Evolutionary conservation across 37 sponge, comb jelly and placozoan genomes (phyloP), one percentile per base, ranked within the genome.

Genomic region (Dysidea cf. avara): DNA sequence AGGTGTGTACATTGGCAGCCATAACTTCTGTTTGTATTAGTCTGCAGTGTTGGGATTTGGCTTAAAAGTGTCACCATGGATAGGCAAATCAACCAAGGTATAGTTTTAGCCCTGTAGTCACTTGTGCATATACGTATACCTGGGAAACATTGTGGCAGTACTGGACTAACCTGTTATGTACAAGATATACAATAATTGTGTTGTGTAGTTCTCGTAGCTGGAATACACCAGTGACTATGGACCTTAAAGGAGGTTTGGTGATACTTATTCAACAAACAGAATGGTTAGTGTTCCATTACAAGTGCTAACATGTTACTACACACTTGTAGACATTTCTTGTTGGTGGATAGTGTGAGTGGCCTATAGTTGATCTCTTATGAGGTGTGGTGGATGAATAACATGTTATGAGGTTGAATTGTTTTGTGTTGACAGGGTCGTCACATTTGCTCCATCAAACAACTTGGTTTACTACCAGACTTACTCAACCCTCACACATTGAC

Each of bases 211-310:
- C 82, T 24, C 29, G 65, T 2, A 92, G 83, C 56, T 96, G 97
- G 97, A 93, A 75, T 26, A 93, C 91, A 20, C 97, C 97, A 26
- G 85, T 84, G 14, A 90, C 80, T 34, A 43, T 93, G 33, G 97
- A 96, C 55, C 75, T 96, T 48, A 86, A 68, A 73, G 83, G 63
- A 57, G 75, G 78, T 31, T 37, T 87, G 11, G 84, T 94, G 61
- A 64, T 25, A 35, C 69, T 94, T 62, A 77, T 94, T 20, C 57
- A 75, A 60, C 85, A 83, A 56, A 47, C 94, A 16, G 81, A 90
- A n/a, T 75, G 62, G 93, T 91, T 17, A 53, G 57, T n/a, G 32
- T 43, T 9, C 5, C 5, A 43, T 43, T 43, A 43, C 7, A 43
- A 43, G 5, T 12, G 9, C 9, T 12, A 43, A 43, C 7, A 9